Conservation (phyloP, 2,888 invertebrate species). For the Parascotia fuliginaria region DNA sequence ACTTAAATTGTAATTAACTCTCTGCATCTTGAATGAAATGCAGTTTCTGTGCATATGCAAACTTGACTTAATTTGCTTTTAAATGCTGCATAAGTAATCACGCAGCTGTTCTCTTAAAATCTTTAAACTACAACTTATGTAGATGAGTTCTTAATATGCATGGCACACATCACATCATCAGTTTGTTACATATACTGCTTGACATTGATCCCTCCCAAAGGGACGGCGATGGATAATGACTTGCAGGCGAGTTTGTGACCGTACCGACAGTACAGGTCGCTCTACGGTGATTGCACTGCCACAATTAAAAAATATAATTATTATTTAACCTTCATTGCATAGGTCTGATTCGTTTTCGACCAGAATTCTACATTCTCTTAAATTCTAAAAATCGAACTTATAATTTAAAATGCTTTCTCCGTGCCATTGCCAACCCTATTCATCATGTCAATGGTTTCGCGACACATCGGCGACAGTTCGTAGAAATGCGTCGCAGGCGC, state of each 20-base stretch:
- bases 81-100: not conserved
- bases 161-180: no score
- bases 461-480: conserved; percentile 53
- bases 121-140: not conserved
- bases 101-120: not conserved
- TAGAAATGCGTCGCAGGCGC: conserved; percentile 53
- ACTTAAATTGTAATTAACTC: conserved; percentile 22
- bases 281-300: no score
- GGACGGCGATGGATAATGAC: no score
- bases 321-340: no score
- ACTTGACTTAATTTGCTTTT: not conserved
- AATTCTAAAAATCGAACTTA: conserved; percentile 16
- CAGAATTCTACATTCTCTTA: no score
- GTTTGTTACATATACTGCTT: no score
- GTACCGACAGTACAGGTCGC: no score
- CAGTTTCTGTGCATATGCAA: not conserved
- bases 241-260: no score
- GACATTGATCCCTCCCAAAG: no score
- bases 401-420: conserved; percentile 32
- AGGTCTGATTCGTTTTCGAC: no score
- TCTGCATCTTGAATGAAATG: conserved; percentile 3
- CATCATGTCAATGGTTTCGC: conserved; percentile 55
- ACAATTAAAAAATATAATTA: no score
- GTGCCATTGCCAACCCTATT: conserved; percentile 55
- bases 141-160: no score